Evolutionary conservation across 2,113 vertebrate genomes (phyloP).

Genomic region (Microtus oregoni): DNA sequence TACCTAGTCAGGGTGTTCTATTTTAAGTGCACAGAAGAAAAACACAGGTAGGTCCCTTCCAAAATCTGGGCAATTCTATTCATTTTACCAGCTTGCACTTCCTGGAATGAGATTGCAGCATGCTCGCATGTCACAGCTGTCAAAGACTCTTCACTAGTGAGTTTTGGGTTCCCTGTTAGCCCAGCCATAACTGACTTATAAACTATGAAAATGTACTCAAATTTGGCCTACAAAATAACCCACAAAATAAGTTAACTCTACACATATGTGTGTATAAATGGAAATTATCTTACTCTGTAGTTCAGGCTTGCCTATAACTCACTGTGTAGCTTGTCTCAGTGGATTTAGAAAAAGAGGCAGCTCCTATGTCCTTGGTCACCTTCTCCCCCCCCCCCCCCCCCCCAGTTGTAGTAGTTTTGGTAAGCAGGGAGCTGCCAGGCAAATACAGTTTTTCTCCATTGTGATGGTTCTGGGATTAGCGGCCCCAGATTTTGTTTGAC

Average conservation of each 20-base stretch:
- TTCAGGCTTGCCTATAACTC: neutral
- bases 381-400: no score
- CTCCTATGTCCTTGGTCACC: no score
- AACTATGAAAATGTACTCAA: neutral
- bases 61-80: neutral
- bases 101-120: neutral
- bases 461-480: neutral
- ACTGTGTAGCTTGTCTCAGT: no score
- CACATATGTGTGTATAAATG: neutral
- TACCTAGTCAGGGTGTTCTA: neutral
- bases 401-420: no score
- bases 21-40: neutral
- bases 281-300: neutral
- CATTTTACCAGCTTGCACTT: neutral
- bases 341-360: no score
- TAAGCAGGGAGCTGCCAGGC: neutral
- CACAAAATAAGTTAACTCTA: no score
- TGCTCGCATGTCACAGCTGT: neutral
- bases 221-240: no score
- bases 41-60: neutral
- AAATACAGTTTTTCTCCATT: neutral
- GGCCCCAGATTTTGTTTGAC: neutral
- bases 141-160: neutral
- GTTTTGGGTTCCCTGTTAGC: neutral
- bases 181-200: neutral